Evolutionary conservation across 2,113 vertebrate genomes (phyloP), one percentile per base, ranked within the genome.

Genomic region (Sylvia atricapilla): DNA sequence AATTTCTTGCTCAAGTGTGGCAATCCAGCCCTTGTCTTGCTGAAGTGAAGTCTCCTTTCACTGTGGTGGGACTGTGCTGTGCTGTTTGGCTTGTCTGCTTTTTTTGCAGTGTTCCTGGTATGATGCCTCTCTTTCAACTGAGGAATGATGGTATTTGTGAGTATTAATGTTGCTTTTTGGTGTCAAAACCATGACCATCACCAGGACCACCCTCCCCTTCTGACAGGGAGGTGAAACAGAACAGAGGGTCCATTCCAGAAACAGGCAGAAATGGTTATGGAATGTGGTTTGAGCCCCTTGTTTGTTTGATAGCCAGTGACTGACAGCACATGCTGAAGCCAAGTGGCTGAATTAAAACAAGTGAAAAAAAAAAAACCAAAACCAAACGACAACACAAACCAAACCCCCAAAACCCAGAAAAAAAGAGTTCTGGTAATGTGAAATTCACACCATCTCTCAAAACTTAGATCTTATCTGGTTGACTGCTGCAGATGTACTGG

Each of bases 211-310:
- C 16, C 9, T 49, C 66, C 41, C 11, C 11, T 47, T 41, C 13
- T 70, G 13, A 27, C 21, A 66, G 60, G 55, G 37, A 21, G 21
- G 8, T 0, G 4, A 44, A 44, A 44, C 17, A 44, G 44, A 44
- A 44, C 17, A 19, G 43, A 7, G 16, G 18, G 44, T 17, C 10
- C 0, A 0, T 59, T 67, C 23, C n/a, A 47, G 35, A 33, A 79
- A 28, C 14, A 56, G 33, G 30, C 53, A 53, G 64, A 41, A 41
- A 19, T 21, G 4, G 19, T 58, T 58, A 23, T 33, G n/a, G 28
- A 41, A 47, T 0, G 0, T 43, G 50, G 16, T 74, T 64, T 11
- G 39, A 69, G 21, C 18, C 12, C 17, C 15, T 52, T 7, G 0
- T 35, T 28, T 5, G 0, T 37, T 27, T 28, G 9, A 35, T 79